Base-by-base conservation (phyloP, 37 sponge, comb jelly and placozoan species). In the Halichondria panicea region DNA sequence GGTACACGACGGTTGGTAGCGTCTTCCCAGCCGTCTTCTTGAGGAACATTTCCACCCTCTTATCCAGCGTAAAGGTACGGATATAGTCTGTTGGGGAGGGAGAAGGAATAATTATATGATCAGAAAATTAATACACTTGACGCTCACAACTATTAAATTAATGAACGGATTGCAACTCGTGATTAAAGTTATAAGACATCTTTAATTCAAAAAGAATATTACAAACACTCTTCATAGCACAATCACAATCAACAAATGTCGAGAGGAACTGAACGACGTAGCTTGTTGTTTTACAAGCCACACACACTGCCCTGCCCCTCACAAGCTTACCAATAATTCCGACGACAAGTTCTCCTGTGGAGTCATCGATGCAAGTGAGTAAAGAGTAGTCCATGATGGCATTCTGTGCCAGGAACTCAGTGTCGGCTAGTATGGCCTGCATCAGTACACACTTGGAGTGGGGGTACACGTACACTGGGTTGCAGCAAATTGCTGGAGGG, bases 271-370 rank as follows among this genome's bases (percentile, higher is more conserved):
- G n/a, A n/a, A n/a, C n/a, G n/a, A n/a, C n/a, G n/a, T n/a, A n/a
- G n/a, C n/a, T n/a, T n/a, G n/a, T n/a, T n/a, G n/a, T n/a, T n/a
- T n/a, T n/a, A n/a, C n/a, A n/a, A n/a, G n/a, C n/a, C n/a, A n/a
- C n/a, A n/a, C n/a, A n/a, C n/a, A n/a, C n/a, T n/a, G n/a, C n/a
- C n/a, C n/a, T n/a, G n/a, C n/a, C n/a, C n/a, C n/a, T n/a, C n/a
- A n/a, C n/a, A n/a, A n/a, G n/a, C n/a, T n/a, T 32, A 94, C 95
- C 97, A 32, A 98, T 98, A 13, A 98, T 93, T 9, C 99, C 99
- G 3, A 98, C 91, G 24, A 98, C 89, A 30, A 98, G 63, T 34
- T 87, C 78, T 22, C 83, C 82, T 1, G 66, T 80, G 21, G 76
- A 48, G 39, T 85, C 83, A 64, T 89, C 88, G 36, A 98, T 82